phyloP scores from a whole-genome alignment of 1,140 invertebrate species.

The Drosophila dunni region DNA sequence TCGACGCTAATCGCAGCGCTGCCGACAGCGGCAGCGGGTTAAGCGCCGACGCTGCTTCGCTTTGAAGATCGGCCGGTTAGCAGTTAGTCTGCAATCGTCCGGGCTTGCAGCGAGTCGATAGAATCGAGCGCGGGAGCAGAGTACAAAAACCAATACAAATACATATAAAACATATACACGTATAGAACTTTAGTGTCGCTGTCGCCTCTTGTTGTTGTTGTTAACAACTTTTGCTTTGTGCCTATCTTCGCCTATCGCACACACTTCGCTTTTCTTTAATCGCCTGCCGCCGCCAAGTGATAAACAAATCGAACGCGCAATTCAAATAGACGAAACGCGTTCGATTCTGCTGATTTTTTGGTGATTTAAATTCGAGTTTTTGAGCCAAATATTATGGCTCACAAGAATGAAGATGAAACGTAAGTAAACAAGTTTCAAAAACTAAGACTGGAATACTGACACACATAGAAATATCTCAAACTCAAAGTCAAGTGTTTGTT shows the following conservation, averaged over 20 bases:
- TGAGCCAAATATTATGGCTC: conserved; percentile 53
- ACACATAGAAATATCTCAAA: neutral
- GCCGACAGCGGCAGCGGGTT: conserved; percentile 61
- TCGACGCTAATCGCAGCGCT: conserved; percentile 37
- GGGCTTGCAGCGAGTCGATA: conserved; percentile 67
- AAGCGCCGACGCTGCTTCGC: conserved; percentile 67
- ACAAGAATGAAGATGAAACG: conserved; percentile 57
- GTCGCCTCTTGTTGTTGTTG: neutral
- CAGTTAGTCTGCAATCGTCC: conserved; percentile 75
- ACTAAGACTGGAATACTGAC: neutral
- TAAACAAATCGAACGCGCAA: conserved; percentile 44
- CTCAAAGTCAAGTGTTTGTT: conserved; percentile 4
- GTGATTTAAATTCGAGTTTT: conserved; percentile 13
- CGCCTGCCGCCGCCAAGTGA: conserved; percentile 21
- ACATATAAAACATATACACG: conserved; percentile 3
- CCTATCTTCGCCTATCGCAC: conserved; percentile 42
- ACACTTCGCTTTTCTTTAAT: conserved; percentile 38
- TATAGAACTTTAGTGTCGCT: conserved; percentile 3
- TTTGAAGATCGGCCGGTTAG: conserved; percentile 75
- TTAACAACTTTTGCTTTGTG: conserved; percentile 7
- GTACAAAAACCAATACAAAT: neutral
- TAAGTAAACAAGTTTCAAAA: conserved; percentile 58
- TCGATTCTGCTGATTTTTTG: conserved; percentile 18
- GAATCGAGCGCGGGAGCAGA: conserved; percentile 19
- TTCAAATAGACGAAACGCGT: conserved; percentile 24